These are phyloP conservation scores for Campylorhamphus procurvoides DNA, from an alignment of 2,113 vertebrate species.

Conservation along the genomic window DNA sequence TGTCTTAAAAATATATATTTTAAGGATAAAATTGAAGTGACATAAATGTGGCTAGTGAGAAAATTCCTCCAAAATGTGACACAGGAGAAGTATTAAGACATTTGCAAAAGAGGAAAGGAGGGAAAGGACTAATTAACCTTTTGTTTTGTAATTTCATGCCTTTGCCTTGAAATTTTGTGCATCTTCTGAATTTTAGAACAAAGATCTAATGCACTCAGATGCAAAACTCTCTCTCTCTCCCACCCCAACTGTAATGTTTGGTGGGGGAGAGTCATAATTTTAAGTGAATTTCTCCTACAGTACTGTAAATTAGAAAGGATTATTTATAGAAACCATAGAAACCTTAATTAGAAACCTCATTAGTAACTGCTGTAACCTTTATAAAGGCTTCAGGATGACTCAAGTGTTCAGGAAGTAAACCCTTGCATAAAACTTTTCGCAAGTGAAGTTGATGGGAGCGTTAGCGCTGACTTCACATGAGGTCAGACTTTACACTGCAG, in stretches of 20 bases:
- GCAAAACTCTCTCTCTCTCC: neutral
- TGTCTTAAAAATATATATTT: neutral
- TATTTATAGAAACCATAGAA: neutral
- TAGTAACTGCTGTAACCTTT: neutral
- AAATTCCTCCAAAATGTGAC: neutral
- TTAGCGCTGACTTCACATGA: neutral
- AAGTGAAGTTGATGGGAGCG: neutral
- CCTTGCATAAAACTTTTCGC: neutral
- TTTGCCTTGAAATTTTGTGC: neutral
- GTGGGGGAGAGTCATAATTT: neutral
- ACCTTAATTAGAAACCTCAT: slow-evolving; percentile 1
- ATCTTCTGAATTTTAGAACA: neutral
- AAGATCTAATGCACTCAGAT: neutral
- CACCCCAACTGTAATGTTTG: neutral
- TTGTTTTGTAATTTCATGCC: neutral
- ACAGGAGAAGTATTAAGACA: neutral
- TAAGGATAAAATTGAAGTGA: neutral
- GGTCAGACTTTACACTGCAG: neutral
- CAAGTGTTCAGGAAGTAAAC: neutral
- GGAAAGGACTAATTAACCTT: neutral
- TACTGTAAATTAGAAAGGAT: neutral
- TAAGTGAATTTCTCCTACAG: neutral
- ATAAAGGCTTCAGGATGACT: neutral
- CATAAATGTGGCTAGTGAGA: neutral
- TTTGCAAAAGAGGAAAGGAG: neutral